phyloP scores from a whole-genome alignment of 2,888 invertebrate species.

The Cephus sareptanus region DNA sequence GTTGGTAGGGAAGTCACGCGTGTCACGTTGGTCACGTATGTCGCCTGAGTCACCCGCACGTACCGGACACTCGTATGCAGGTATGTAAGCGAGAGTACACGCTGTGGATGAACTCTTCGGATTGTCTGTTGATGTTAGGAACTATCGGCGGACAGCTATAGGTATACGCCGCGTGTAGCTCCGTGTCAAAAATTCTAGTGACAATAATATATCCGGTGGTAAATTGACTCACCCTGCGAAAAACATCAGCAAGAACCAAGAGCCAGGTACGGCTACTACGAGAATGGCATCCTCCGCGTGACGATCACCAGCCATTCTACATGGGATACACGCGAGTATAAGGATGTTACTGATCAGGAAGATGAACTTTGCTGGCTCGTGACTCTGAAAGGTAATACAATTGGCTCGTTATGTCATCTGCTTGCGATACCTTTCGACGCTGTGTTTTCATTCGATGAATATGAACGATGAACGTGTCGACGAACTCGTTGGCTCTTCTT shows the following conservation, averaged over 20 bases:
- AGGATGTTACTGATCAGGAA: slow-evolving; percentile 92
- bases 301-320: slow-evolving; percentile 78
- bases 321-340: slow-evolving; percentile 90
- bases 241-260: slow-evolving; percentile 98
- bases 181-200: neutral
- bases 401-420: neutral
- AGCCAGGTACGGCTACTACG: slow-evolving; percentile 92
- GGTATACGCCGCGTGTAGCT: neutral
- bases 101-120: neutral
- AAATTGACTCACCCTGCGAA: slow-evolving; percentile 87
- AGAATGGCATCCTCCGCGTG: slow-evolving; percentile 91
- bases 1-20: neutral
- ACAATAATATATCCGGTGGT: neutral
- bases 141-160: neutral
- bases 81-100: neutral
- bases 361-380: slow-evolving; percentile 94
- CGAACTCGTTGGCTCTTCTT: neutral
- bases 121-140: neutral
- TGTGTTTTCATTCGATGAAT: neutral
- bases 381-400: slow-evolving; percentile 72
- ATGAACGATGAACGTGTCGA: neutral
- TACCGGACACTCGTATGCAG: neutral
- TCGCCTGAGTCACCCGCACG: neutral
- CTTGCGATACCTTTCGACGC: neutral
- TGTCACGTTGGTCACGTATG: neutral